Base-by-base conservation (phyloP, 2,797 vertebrate species). In the Neosalanx taihuensis region DNA sequence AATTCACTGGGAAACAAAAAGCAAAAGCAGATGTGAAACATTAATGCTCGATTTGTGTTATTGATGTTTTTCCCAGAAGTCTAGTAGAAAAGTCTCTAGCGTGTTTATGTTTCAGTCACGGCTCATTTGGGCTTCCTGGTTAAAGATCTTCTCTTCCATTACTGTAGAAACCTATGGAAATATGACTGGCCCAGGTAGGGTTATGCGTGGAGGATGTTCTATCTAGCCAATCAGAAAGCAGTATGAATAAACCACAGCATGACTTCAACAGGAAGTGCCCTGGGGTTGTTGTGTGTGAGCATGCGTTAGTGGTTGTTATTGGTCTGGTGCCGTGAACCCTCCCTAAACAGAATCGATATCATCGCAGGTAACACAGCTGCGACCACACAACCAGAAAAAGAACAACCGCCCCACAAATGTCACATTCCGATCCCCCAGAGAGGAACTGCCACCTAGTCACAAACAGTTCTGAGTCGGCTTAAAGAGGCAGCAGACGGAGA, bases 391-490 rank as follows among this genome's bases (percentile, higher is more conserved):
- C 18, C 51, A 56, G 3, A 18, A 56, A 56, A 56, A 56, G 4
- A 6, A n/a, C 51, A 6, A 17, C 41, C 41, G 10, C 2, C 37
- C 12, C 18, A 9, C 51, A 17, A 17, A 56, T n/a, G 18, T 56
- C 51, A 51, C 15, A 17, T 56, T 56, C 18, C 18, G 18, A n/a
- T n/a, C 15, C 18, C 51, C 4, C 23, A 26, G 5, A n/a, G 18
- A 9, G 51, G 51, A 56, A n/a, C 10, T 2, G 41, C 41, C 12
- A 6, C 58, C 51, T 35, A 17, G 59, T 74, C 64, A 65, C 62
- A 68, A 62, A 63, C 61, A 59, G 7, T 29, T 60, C 67, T 60
- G 59, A 58, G 70, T 77, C 70, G 75, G 72, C 67, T 23, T 18
- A 46, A 23, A n/a, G 30, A 63, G 72, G 64, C 66, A 7, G 69